Base-by-base conservation (phyloP, 2,113 vertebrate species). In the Pitta sordida region DNA sequence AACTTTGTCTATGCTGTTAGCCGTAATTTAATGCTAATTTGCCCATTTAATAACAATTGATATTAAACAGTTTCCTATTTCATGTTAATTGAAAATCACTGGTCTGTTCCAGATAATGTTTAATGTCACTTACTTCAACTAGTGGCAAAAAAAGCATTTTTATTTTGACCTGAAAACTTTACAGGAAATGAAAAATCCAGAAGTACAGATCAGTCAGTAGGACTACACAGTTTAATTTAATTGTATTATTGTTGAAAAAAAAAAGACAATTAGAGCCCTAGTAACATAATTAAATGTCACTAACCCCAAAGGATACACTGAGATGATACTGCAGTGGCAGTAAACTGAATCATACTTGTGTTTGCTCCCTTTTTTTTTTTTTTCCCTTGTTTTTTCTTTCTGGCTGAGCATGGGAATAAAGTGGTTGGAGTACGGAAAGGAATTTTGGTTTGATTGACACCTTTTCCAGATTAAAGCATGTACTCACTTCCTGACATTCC, bases 11-110 rank as follows among this genome's bases (percentile, higher is more conserved):
- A 13, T 12, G 15, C 34, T 69, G 78, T 87, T 97, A 97, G 20
- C 48, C 52, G 70, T 97, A 97, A 97, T 97, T 97, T 97, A 97
- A 96, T 95, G 39, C 13, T 48, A 69, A 83, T 62, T 10, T 91
- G 24, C 29, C 60, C 69, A 80, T 91, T 75, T 89, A 59, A 78
- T 68, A 91, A 30, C 84, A 94, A 96, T 69, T 88, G 68, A 82
- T 94, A 86, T 48, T 97, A 93, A 95, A 86, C 76, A 82, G 53
- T 91, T 95, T 95, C 82, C 83, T 91, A 82, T 82, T 93, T 86
- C 91, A 51, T 14, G 27, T 70, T 97, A 94, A 97, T 96, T 95
- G 96, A 96, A 97, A 97, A 96, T 96, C 75, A 75, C 95, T 91
- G 56, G 44, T 90, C 53, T 80, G 29, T 34, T 91, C 34, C 85